Conservation (phyloP, 2,888 invertebrate genomes). For the Thelaira solivaga region DNA sequence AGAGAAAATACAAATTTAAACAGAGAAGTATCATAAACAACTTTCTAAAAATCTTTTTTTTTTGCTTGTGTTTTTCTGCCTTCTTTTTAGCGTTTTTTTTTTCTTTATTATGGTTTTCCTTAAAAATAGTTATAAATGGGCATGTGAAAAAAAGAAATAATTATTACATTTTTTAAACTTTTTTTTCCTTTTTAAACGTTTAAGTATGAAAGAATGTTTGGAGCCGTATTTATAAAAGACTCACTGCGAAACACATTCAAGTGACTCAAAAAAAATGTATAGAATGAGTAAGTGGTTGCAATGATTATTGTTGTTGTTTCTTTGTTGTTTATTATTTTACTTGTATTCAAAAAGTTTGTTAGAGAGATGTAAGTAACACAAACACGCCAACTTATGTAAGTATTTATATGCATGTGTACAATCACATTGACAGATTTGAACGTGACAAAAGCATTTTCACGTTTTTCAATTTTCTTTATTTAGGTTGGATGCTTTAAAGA, state of each 20-base stretch:
- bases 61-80: slow-evolving; percentile 12
- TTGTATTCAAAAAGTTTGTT: slow-evolving; percentile 31
- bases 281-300: slow-evolving; percentile 14
- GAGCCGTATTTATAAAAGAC: slow-evolving; percentile 9
- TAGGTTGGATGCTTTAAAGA: slow-evolving; percentile 21
- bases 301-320: background rate
- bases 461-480: slow-evolving; percentile 27
- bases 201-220: slow-evolving; percentile 41
- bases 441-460: slow-evolving; percentile 52
- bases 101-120: slow-evolving; percentile 3
- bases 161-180: too few species aligned
- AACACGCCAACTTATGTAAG: too few species aligned
- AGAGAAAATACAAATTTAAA: slow-evolving; percentile 2
- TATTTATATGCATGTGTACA: too few species aligned
- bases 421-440: slow-evolving; percentile 1
- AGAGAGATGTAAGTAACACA: background rate
- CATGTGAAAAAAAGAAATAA: slow-evolving; percentile 5
- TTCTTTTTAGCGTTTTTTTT: slow-evolving; percentile 28
- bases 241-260: background rate
- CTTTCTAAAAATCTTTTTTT: slow-evolving; percentile 57
- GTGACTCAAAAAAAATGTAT: slow-evolving; percentile 4
- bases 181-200: background rate
- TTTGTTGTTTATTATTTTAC: background rate
- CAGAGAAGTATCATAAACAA: slow-evolving; percentile 52
- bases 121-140: slow-evolving; percentile 1